Evolutionary conservation across 1,140 invertebrate genomes (phyloP).

Genomic region (Halyomorpha halys): DNA sequence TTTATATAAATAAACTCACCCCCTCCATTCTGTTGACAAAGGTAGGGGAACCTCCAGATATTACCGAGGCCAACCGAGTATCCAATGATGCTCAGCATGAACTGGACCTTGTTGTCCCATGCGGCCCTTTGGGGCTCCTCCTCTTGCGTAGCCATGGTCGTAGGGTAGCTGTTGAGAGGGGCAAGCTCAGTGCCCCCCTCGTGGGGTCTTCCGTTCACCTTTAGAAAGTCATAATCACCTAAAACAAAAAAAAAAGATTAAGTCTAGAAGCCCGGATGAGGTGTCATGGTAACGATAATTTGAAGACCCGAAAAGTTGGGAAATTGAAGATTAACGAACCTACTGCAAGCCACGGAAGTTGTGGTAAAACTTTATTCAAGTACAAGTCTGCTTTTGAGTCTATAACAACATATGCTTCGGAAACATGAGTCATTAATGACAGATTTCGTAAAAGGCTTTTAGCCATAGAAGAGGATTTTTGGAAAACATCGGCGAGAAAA

Average conservation of each 20-base stretch:
- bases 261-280: no score
- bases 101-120: conserved; percentile 68
- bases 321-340: no score
- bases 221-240: conserved; percentile 9
- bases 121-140: conserved; percentile 50
- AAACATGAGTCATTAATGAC: no score
- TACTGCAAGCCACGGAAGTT: no score
- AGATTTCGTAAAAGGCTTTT: no score
- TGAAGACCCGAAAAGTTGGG: no score
- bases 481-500: no score
- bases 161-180: conserved; percentile 41
- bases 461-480: no score
- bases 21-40: conserved; percentile 90
- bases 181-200: conserved; percentile 65
- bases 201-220: background rate
- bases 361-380: no score
- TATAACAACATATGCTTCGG: no score
- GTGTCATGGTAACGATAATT: no score
- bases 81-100: conserved; percentile 77
- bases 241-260: background rate
- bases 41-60: conserved; percentile 73
- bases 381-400: no score
- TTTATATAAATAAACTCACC: conserved; percentile 42
- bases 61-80: conserved; percentile 77
- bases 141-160: conserved; percentile 43